These are phyloP conservation scores for Caenorhabditis angaria DNA, from an alignment of 2,888 invertebrate species.

Conservation along the genomic window DNA sequence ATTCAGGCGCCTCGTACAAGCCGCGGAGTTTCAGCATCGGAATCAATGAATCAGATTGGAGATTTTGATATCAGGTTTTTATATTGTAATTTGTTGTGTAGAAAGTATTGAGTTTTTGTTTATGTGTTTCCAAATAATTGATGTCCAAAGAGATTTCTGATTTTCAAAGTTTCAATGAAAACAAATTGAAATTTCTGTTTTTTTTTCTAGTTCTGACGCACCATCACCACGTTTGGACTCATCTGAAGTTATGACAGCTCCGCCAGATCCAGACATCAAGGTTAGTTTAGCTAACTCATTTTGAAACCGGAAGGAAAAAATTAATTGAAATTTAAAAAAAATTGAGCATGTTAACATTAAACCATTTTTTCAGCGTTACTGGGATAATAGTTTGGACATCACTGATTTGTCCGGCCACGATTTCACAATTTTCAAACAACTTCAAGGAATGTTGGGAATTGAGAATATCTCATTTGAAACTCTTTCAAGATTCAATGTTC, in stretches of 20 bases:
- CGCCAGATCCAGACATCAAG: constrained; percentile 44
- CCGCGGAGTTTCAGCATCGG: constrained; percentile 28
- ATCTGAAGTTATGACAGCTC: constrained; percentile 35
- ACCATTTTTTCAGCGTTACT: constrained; percentile 40
- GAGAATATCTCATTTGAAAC: constrained; percentile 68
- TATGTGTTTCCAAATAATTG: not conserved
- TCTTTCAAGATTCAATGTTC: constrained; percentile 63
- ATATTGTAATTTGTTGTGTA: not conserved
- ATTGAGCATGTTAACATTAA: not conserved
- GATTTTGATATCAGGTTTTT: constrained; percentile 44
- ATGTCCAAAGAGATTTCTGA: not conserved
- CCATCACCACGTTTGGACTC: constrained; percentile 47
- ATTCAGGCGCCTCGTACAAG: not conserved
- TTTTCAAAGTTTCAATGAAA: not conserved
- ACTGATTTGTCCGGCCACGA: constrained; percentile 49
- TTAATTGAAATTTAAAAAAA: not conserved
- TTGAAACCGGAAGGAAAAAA: too few relatives aligned
- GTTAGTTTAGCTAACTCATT: too few relatives aligned
- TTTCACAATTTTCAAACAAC: constrained; percentile 45
- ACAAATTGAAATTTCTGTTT: not conserved
- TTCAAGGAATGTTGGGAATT: constrained; percentile 65
- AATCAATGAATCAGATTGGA: constrained; percentile 42
- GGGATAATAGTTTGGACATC: constrained; percentile 53
- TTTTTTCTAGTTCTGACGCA: constrained; percentile 48
- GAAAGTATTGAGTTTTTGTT: not conserved